phyloP scores from a whole-genome alignment of 2,888 invertebrate species.

The Parnassius apollo region DNA sequence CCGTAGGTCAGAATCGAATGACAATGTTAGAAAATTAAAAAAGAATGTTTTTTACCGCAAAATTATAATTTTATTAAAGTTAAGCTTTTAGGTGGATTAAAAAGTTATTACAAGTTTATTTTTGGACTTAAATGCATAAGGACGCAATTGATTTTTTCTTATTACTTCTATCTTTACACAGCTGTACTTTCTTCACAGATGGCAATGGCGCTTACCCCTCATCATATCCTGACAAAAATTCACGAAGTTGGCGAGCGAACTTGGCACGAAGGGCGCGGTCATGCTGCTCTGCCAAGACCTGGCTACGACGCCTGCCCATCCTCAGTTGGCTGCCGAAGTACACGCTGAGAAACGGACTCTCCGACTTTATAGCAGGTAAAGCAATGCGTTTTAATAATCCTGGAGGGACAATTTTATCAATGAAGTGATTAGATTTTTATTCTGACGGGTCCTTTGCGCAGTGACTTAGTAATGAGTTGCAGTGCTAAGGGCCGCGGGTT shows the following conservation, averaged over 20 bases:
- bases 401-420: no score
- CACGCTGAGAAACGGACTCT: conserved; percentile 82
- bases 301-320: conserved; percentile 84
- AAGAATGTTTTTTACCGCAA: no score
- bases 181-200: conserved; percentile 37
- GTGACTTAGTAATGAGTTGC: no score
- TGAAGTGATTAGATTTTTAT: no score
- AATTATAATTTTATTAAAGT: no score
- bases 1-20: no score
- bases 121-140: not conserved
- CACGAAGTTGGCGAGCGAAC: conserved; percentile 49
- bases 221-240: conserved; percentile 42
- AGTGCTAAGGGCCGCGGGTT: no score
- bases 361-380: conserved; percentile 89
- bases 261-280: conserved; percentile 69
- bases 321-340: conserved; percentile 86
- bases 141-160: not conserved
- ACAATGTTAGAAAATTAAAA: no score
- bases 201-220: conserved; percentile 48
- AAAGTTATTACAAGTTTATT: no score
- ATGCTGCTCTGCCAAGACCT: conserved; percentile 82
- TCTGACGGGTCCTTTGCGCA: no score
- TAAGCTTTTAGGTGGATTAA: no score
- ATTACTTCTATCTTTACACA: not conserved
- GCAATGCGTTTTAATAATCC: no score